Base-by-base conservation (phyloP, 2,888 invertebrate genomes). In the Cenopis cana region DNA sequence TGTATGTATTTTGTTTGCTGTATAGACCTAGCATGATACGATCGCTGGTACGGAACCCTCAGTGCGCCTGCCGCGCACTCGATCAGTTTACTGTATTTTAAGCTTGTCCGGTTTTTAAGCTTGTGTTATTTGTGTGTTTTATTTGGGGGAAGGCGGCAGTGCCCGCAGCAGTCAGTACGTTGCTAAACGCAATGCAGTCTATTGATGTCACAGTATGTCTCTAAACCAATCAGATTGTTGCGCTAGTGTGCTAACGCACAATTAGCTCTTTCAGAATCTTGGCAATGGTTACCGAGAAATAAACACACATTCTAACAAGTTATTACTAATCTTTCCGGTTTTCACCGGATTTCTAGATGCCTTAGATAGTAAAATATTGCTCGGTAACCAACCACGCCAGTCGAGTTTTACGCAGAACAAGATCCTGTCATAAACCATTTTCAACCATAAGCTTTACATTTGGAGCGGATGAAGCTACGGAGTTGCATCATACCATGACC, bases 131-230 rank as follows among this genome's bases (percentile, higher is more conserved):
- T 90, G 88, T 90, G 86, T 89, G 87, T 90, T 89, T 90, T 89
- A 89, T 91, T 89, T 88, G 88, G 89, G 89, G 87, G 95, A 95
- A 95, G 94, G 95, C 95, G 91, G 95, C 95, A 93, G 95, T 95
- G 93, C 96, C 96, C 91, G 95, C 95, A 90, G 95, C 95, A 92
- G 95, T 96, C 94, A 95, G 95, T 93, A 95, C 96, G 93, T 95
- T 96, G 94, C 95, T 96, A 95, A 95, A 95, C 94, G 95, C 96
- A 91, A 95, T 95, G 91, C 95, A 95, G 94, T 94, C 94, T 84
- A 89, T 90, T 82, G 92, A 93, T 86, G 92, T 93, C 92, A 89
- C 93, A 91, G 93, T 93, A 93, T 89, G 93, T 93, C 87, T 84
- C 86, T 88, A 85, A 90, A 89, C 88, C 85, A 90, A 89, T 91